Base-by-base conservation (phyloP, 2,113 vertebrate genomes). In the Etia nguti region DNA sequence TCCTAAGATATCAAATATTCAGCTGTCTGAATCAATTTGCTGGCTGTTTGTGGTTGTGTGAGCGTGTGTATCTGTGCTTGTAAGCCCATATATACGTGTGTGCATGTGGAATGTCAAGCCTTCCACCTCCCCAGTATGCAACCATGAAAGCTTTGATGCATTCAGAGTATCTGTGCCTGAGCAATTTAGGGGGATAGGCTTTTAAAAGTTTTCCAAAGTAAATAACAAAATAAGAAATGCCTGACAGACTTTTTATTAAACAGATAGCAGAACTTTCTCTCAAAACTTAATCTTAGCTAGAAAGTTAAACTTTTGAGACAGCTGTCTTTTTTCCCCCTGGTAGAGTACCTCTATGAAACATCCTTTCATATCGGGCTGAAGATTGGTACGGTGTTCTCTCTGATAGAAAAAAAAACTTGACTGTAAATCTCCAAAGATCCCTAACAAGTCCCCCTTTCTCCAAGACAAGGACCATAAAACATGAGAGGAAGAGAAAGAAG, bases 361-460 rank as follows among this genome's bases (percentile, higher is more conserved):
- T 92, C 84, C 87, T 94, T 94, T 95, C 91, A 94, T 95, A 94
- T 93, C 87, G 12, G 60, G 43, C 88, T 55, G 73, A 91, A 94
- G 87, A 96, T 96, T 94, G 94, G 88, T 89, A 86, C 84, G 29
- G 82, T 90, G 90, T 93, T 93, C 90, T 87, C 75, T 91, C 79
- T 92, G 91, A 93, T 93, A 88, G 92, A 86, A 89, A 90, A 82
- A 79, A 92, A 93, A 93, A 87, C 89, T 80, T 86, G 90, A 91
- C 90, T 92, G 93, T 95, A 96, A 95, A 96, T 96, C 95, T 94
- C 91, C 85, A 81, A 89, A 93, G 93, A 95, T 94, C 94, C 92
- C 90, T 90, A 93, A 94, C 94, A 93, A 94, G 92, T 94, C 93
- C 90, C 90, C 92, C 80, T 89, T 90, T 92, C 92, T 80, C 86